phyloP scores from a whole-genome alignment of 2,797 vertebrate genomes.

The Tenualosa thibaudeaui region DNA sequence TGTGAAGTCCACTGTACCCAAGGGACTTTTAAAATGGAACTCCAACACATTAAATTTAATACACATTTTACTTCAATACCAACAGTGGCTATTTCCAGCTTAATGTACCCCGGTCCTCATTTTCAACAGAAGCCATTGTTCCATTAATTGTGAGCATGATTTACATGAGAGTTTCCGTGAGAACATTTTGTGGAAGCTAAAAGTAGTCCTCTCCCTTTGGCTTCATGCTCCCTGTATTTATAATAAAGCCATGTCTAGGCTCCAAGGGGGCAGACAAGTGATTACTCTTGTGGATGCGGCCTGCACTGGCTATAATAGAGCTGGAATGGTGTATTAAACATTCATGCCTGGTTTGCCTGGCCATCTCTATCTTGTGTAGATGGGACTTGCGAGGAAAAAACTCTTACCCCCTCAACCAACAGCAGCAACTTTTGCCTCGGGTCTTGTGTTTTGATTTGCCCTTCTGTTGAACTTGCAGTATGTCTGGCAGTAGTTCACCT shows the following conservation, averaged over 20 bases:
- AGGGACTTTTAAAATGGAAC: slow-evolving; percentile 17
- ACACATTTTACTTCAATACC: slow-evolving; percentile 3
- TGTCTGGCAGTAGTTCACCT: background rate
- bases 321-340: slow-evolving; percentile 9
- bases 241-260: background rate
- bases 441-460: background rate
- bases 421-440: background rate
- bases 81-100: background rate
- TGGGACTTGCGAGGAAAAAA: background rate
- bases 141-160: slow-evolving; percentile 22
- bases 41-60: slow-evolving; percentile 13
- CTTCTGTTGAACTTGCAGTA: slow-evolving; percentile 2
- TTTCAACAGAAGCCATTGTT: background rate
- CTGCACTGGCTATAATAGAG: background rate
- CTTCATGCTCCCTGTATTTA: background rate
- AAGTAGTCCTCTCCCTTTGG: background rate
- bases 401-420: background rate
- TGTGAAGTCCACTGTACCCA: background rate
- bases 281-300: background rate
- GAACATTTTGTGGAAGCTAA: background rate
- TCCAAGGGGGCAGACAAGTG: background rate
- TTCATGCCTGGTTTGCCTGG: background rate
- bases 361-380: background rate
- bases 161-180: background rate
- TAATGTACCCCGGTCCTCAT: background rate